Evolutionary conservation across 2,113 vertebrate species (phyloP).

Genomic region (Mugil cephalus): DNA sequence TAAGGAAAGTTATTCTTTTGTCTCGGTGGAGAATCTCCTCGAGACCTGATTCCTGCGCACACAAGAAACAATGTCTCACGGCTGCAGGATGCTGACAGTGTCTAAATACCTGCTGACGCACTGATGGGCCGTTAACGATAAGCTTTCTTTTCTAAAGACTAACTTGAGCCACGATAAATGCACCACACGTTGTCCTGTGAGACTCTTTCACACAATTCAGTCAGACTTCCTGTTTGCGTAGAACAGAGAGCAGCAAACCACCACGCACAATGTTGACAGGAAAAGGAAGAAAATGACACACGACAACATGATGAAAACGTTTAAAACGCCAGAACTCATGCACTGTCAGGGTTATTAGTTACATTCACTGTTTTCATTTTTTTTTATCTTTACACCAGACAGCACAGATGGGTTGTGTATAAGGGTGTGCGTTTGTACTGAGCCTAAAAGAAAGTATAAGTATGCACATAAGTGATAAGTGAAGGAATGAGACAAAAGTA

Average conservation of each 20-base stretch:
- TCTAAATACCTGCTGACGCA: constrained; percentile 18
- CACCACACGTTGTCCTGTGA: background rate
- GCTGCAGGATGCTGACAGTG: constrained; percentile 5
- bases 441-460: no score
- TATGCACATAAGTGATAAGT: no score
- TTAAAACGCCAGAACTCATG: background rate
- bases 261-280: constrained; percentile 4
- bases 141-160: constrained; percentile 11
- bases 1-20: constrained; percentile 1
- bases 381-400: no score
- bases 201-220: constrained; percentile 15
- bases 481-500: no score
- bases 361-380: background rate
- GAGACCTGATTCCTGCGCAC: background rate
- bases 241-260: constrained; percentile 31
- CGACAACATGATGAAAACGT: background rate
- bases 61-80: background rate
- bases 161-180: background rate
- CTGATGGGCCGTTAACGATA: background rate
- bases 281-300: constrained; percentile 14
- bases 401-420: no score
- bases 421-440: no score
- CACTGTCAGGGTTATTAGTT: background rate
- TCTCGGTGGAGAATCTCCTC: background rate
- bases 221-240: constrained; percentile 56